phyloP scores from a whole-genome alignment of 2,113 vertebrate species.

The Lepus americanus region DNA sequence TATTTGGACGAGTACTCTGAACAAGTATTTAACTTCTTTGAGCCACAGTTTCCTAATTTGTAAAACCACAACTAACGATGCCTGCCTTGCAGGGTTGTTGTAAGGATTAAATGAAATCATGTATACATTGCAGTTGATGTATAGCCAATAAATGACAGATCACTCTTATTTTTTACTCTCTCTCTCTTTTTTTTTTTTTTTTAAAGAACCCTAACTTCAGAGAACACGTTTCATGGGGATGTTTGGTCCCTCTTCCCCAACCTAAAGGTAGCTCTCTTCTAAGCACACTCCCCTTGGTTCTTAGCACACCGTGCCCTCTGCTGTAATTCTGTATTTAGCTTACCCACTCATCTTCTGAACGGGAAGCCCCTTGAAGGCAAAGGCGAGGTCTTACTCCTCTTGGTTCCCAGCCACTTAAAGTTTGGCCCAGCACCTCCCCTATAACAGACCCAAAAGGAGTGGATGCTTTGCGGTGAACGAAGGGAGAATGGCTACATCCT shows the following conservation, averaged over 20 bases:
- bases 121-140: constrained; percentile 28
- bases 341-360: not conserved
- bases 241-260: constrained; percentile 13
- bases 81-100: constrained; percentile 69
- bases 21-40: constrained; percentile 58
- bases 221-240: not conserved
- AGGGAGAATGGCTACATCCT: not conserved
- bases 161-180: constrained; percentile 24
- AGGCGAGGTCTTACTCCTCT: constrained; percentile 13
- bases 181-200: not conserved
- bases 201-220: constrained; percentile 28
- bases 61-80: constrained; percentile 50
- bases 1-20: constrained; percentile 63
- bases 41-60: constrained; percentile 59
- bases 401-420: constrained; percentile 3
- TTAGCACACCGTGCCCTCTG: constrained; percentile 4
- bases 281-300: not conserved
- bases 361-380: constrained; percentile 42
- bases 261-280: not conserved
- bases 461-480: not conserved
- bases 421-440: not conserved
- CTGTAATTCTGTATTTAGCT: constrained; percentile 48
- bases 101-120: constrained; percentile 67
- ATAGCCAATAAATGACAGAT: constrained; percentile 71
- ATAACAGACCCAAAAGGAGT: not conserved